Conservation (phyloP, 2,888 invertebrate genomes). For the Macrostomum cliftonense region DNA sequence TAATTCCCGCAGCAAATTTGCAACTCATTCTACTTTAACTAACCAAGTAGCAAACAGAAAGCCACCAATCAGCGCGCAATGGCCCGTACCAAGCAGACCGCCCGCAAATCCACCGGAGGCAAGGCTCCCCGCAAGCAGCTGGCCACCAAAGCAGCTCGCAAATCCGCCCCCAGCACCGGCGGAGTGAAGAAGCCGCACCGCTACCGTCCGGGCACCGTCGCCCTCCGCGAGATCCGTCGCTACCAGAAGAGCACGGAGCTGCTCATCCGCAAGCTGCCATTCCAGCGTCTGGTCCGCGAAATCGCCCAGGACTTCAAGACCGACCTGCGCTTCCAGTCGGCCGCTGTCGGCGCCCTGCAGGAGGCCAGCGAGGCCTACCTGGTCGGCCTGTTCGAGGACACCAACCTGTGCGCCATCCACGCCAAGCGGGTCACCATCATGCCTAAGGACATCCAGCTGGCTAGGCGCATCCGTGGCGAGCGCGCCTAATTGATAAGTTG, state of each 20-base stretch:
- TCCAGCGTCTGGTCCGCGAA: constrained; percentile 86
- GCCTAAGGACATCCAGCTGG: constrained; percentile 91
- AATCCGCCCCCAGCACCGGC: constrained; percentile 79
- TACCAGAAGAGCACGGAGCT: constrained; percentile 88
- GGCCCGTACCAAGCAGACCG: constrained; percentile 95
- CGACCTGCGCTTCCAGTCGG: constrained; percentile 80
- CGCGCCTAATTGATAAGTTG: no score
- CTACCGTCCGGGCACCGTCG: constrained; percentile 84
- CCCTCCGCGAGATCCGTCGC: constrained; percentile 83
- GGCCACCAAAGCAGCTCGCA: constrained; percentile 81
- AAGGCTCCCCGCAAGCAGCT: constrained; percentile 82
- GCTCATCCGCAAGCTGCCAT: constrained; percentile 79
- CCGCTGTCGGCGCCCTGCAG: constrained; percentile 74
- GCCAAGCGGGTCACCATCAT: constrained; percentile 91
- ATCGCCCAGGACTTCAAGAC: constrained; percentile 93
- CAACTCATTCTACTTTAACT: no score
- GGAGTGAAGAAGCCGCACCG: constrained; percentile 91
- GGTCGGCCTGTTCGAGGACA: constrained; percentile 87
- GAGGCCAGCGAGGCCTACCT: constrained; percentile 55
- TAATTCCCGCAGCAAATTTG: no score
- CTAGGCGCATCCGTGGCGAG: constrained; percentile 84
- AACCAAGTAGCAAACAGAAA: no score
- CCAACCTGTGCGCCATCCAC: constrained; percentile 88
- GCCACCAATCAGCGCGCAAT: constrained; percentile 43
- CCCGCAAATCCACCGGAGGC: constrained; percentile 87